phyloP scores from a whole-genome alignment of 2,113 vertebrate genomes.

The Cygnus buccinator region DNA sequence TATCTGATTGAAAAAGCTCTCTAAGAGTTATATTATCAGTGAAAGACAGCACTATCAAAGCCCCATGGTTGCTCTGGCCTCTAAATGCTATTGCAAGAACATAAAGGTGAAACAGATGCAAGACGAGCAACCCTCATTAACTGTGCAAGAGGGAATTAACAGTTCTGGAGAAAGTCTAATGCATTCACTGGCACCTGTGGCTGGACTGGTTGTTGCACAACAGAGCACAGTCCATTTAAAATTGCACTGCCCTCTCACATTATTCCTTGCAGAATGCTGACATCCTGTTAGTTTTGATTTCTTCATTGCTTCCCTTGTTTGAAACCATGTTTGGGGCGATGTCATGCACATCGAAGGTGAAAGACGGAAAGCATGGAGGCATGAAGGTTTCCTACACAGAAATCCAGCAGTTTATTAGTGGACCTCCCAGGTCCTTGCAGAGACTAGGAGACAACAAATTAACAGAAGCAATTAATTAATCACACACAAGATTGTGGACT shows the following conservation, averaged over 20 bases:
- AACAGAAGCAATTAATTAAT: conserved; percentile 46
- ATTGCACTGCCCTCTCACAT: not conserved
- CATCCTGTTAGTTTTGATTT: not conserved
- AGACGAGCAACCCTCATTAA: not conserved
- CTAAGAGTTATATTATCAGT: not conserved
- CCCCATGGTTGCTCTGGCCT: not conserved
- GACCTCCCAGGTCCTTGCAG: not conserved
- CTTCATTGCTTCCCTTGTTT: not conserved
- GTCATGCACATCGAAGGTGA: not conserved
- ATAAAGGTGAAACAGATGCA: not conserved
- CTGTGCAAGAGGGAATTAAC: not conserved
- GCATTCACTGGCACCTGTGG: not conserved
- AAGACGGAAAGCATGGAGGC: not conserved
- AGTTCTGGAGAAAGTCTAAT: not conserved
- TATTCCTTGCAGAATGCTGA: not conserved
- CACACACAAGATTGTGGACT: not conserved
- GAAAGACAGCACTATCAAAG: not conserved
- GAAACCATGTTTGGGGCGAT: not conserved
- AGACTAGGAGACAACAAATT: not conserved
- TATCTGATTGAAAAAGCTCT: not conserved
- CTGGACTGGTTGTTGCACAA: not conserved
- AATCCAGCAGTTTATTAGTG: rapidly evolving
- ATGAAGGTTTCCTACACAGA: not conserved
- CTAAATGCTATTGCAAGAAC: not conserved
- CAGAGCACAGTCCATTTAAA: not conserved